These are phyloP conservation scores for Macropus fuliginosus DNA, from an alignment of 2,797 vertebrate species.

Conservation along the genomic window DNA sequence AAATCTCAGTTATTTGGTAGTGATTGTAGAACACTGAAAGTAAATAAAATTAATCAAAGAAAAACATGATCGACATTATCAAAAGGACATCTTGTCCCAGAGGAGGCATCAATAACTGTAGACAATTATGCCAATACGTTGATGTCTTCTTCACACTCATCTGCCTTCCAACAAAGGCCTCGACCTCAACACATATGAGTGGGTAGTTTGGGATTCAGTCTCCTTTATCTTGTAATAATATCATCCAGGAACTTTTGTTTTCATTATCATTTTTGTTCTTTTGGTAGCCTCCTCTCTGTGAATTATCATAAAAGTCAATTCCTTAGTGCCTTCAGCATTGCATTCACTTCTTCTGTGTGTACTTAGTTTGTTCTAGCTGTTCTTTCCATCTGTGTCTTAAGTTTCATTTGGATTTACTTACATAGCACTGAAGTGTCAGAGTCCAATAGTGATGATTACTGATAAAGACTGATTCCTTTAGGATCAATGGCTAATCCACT, in stretches of 20 bases:
- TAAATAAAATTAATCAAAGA: no score
- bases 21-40: no score
- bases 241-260: no score
- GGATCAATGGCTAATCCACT: background rate
- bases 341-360: background rate
- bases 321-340: background rate
- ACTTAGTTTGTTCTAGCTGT: background rate
- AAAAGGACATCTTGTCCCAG: background rate
- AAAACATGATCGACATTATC: background rate
- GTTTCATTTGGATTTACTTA: background rate
- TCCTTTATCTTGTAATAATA: no score
- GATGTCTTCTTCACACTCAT: background rate
- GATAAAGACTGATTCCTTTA: background rate
- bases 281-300: no score
- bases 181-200: no score
- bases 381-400: background rate
- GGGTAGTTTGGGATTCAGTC: no score
- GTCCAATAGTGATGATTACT: background rate
- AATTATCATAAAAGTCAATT: background rate
- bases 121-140: no score
- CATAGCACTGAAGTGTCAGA: background rate
- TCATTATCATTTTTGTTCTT: no score
- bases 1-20: no score
- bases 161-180: background rate
- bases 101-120: no score